Conservation (phyloP, 2,888 invertebrate species). For the Apamea crenata region DNA sequence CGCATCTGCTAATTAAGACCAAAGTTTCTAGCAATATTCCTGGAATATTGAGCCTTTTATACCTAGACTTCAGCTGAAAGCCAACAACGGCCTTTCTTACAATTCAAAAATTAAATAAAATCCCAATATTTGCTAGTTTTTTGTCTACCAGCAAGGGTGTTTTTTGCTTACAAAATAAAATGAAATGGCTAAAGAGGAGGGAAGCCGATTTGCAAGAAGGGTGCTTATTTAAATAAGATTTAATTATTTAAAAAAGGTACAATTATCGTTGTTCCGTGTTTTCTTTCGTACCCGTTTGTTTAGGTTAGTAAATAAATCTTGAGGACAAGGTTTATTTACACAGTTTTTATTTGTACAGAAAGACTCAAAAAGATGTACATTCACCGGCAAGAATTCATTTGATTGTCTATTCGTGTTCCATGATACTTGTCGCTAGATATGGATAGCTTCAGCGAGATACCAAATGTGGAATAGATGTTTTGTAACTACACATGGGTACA, state of each 20-base stretch:
- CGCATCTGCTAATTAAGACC: neutral
- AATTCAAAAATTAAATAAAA: too few species aligned
- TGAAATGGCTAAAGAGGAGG: neutral
- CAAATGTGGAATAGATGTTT: too few species aligned
- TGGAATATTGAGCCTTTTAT: conserved; percentile 5
- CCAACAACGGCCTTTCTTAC: conserved; percentile 5
- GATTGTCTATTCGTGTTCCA: too few species aligned
- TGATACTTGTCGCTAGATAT: too few species aligned
- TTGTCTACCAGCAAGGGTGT: neutral
- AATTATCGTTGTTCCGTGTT: neutral
- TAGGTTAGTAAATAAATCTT: conserved; percentile 8
- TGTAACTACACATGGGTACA: too few species aligned
- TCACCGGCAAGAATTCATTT: too few species aligned
- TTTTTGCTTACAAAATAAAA: conserved; percentile 24
- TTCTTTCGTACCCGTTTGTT: conserved; percentile 1
- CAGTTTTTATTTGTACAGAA: neutral
- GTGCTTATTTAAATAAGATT: conserved; percentile 17
- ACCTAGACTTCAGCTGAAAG: conserved; percentile 4
- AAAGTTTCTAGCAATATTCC: conserved; percentile 17
- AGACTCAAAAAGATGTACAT: too few species aligned
- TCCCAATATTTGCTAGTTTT: conserved; percentile 15
- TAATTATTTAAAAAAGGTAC: conserved; percentile 25
- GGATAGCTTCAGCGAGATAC: too few species aligned
- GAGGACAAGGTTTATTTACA: conserved; percentile 1
- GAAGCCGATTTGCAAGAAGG: conserved; percentile 16